Evolutionary conservation across 2,113 vertebrate genomes (phyloP).

Genomic region (Piprites chloris): DNA sequence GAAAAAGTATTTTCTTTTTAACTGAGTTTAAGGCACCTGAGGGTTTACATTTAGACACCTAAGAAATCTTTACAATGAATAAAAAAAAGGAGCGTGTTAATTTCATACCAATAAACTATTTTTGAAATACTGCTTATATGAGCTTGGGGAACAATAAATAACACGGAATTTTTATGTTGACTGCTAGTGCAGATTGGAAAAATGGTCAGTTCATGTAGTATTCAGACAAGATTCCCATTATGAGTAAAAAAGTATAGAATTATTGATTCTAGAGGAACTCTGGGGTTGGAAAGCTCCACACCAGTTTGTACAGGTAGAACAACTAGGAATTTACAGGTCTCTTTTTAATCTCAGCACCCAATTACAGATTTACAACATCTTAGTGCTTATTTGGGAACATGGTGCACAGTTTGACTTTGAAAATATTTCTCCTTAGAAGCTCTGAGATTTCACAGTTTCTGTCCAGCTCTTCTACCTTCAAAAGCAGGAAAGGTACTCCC

Average conservation of each 20-base stretch:
- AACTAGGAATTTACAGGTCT: background rate
- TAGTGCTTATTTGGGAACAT: background rate
- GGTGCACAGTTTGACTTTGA: background rate
- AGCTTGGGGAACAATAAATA: background rate
- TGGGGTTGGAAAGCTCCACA: background rate
- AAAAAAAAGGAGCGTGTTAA: background rate
- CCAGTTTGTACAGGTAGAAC: background rate
- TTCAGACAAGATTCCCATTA: background rate
- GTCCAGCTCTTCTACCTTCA: background rate
- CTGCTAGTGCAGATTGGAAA: background rate
- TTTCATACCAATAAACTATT: background rate
- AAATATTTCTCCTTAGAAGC: background rate
- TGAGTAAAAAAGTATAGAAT: background rate
- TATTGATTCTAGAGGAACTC: background rate
- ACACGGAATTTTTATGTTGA: background rate
- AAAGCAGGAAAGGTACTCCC: background rate
- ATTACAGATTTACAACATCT: background rate
- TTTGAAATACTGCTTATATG: background rate
- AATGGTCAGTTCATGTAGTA: background rate
- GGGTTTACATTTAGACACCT: background rate
- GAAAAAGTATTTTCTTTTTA: background rate
- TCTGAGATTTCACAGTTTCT: background rate
- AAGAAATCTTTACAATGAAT: background rate
- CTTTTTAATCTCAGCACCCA: background rate
- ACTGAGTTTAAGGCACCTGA: background rate